Base-by-base conservation (phyloP, 1,140 invertebrate species). In the Xylocopa sonorina region DNA sequence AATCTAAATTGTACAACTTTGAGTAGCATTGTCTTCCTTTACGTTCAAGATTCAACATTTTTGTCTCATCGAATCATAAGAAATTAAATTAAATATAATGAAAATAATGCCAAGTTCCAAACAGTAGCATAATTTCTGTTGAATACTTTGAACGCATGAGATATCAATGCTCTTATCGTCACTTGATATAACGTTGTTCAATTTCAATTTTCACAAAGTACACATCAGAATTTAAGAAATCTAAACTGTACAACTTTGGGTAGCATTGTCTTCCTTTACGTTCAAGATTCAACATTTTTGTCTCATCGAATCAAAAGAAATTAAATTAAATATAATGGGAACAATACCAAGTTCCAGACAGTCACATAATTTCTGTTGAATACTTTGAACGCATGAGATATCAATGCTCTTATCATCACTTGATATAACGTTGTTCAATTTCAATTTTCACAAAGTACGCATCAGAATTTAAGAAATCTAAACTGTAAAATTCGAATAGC, bases 141-240 rank as follows among this genome's bases (percentile, higher is more conserved):
- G 38, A 16, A 48, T 32, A 18, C n/a, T 6, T n/a, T 29, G 3
- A 64, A 29, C n/a, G 2, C 18, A 38, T 14, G 2, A 62, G 24
- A 38, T 2, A 38, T 38, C 6, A 24, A 7, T 38, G 5, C 24
- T 0, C 21, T n/a, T n/a, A n/a, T n/a, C n/a, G n/a, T n/a, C n/a
- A n/a, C n/a, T n/a, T n/a, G n/a, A n/a, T n/a, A n/a, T 86, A 86
- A 87, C 29, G 58, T 73, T 79, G 32, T 32, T 27, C 71, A 73
- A 41, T 51, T 63, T 55, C 3, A 78, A 73, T 41, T 21, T 18
- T 57, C 27, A 68, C 24, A 18, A 43, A 62, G 68, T 38, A 71
- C 43, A 51, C n/a, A 21, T 24, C 41, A 62, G 10, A 27, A 29
- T 29, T 63, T 3, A 34, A 60, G 29, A 64, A 43, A 43, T 24